Base-by-base conservation (phyloP, 2,797 vertebrate species). In the Sus cebifrons region DNA sequence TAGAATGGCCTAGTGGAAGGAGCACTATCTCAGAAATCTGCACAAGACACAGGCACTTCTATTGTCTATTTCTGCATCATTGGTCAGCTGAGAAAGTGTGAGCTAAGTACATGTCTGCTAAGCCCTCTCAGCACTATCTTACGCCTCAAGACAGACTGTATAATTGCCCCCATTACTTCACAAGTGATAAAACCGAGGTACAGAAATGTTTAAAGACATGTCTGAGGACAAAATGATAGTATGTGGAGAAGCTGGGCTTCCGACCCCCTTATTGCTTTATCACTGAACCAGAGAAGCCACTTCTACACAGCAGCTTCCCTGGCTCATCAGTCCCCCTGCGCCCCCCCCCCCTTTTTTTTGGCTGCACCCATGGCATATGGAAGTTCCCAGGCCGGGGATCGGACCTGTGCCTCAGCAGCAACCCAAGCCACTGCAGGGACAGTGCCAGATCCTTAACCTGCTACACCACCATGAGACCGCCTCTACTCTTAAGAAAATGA, bases 251-350 rank as follows among this genome's bases (percentile, higher is more conserved):
- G 16, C 23, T 40, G 18, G 44, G 20, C 20, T 83, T 94, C 29
- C 87, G 71, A 60, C 10, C 11, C 32, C 54, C 15, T 86, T 49
- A 23, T 52, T 52, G 27, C 32, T 83, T 27, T 89, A 36, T 65
- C 85, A 88, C 25, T 27, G 65, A 88, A 94, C 20, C 64, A 96
- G 71, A 88, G 67, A 83, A 6, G 70, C 6, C 10, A 65, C 21
- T 65, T 86, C 73, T 87, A 79, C 75, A 96, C 75, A 96, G 65
- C n/a, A 90, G 77, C n/a, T 85, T 81, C 64, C 27, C 52, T 84
- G 29, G 40, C 17, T 60, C 29, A 60, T 77, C 32, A 49, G 36
- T 36, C 36, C 36, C n/a, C n/a, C n/a, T n/a, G n/a, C n/a, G n/a
- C n/a, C n/a, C n/a, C n/a, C 44, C 9, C 44, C 44, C 9, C 5